phyloP scores from a whole-genome alignment of 2,797 vertebrate species.

The Astyanax mexicanus region DNA sequence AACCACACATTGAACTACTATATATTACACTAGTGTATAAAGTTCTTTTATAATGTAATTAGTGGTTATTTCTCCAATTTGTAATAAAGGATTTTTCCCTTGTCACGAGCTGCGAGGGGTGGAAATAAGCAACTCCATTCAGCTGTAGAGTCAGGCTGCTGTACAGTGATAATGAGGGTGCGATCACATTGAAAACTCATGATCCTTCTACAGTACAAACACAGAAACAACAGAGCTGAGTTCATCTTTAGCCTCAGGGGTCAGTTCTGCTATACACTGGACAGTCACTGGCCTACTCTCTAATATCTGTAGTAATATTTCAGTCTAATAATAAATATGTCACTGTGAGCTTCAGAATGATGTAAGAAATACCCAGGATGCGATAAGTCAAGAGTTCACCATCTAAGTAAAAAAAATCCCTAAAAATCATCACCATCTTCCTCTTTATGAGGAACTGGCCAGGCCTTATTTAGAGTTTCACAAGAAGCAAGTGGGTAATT shows the following conservation, averaged over 20 bases:
- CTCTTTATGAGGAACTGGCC: neutral
- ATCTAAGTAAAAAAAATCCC: too few species aligned
- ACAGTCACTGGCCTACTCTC: too few species aligned
- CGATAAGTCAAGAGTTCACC: too few species aligned
- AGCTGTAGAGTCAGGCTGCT: neutral
- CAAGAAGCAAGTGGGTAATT: too few species aligned
- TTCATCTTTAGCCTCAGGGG: neutral
- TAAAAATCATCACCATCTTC: too few species aligned
- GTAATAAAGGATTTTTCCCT: neutral
- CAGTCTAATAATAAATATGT: neutral
- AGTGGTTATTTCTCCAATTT: neutral
- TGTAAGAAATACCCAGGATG: too few species aligned
- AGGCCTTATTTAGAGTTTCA: neutral
- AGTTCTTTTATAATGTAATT: neutral
- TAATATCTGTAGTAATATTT: neutral
- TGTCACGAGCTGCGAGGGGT: neutral
- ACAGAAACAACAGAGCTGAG: neutral
- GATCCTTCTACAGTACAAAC: slow-evolving; percentile 14
- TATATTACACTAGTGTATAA: too few species aligned
- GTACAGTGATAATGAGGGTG: neutral
- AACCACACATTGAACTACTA: too few species aligned
- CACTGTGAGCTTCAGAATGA: neutral
- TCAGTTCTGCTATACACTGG: neutral
- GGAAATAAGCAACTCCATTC: neutral
- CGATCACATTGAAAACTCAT: slow-evolving; percentile 48